A percentile compares a stretch with the other conserved stretches of the same genome.
Conservation (phyloP, 2,888 invertebrate species). For the Caenorhabditis sp. region DNA sequence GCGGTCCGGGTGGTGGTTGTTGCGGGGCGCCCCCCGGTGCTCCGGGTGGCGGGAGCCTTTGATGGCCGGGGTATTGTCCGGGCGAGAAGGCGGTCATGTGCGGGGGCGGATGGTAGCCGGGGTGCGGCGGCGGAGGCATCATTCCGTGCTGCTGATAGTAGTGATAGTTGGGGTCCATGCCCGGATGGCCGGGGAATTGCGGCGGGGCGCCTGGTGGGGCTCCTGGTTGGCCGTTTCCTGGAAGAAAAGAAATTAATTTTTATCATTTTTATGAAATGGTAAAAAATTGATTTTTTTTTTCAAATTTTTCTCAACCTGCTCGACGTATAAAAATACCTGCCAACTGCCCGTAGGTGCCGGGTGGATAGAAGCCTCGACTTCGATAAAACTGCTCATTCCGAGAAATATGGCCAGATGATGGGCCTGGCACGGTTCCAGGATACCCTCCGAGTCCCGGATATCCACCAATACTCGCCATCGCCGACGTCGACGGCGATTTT, state of each 20-base stretch:
- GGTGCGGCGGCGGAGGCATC: constrained; percentile 63
- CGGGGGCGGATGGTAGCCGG: constrained; percentile 50
- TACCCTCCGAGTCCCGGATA: too few relatives aligned
- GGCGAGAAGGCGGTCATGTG: constrained; percentile 66
- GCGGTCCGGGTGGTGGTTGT: too few relatives aligned
- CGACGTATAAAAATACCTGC: not conserved
- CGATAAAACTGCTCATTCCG: constrained; percentile 53
- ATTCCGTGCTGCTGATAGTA: constrained; percentile 64
- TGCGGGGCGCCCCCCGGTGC: too few relatives aligned
- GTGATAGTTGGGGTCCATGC: constrained; percentile 57
- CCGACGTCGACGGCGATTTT: too few relatives aligned
- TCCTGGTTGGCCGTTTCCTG: constrained; percentile 50
- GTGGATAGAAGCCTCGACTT: constrained; percentile 54
- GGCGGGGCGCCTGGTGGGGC: constrained; percentile 44
- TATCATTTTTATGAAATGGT: too few relatives aligned
- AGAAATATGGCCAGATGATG: constrained; percentile 49
- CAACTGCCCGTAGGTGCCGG: constrained; percentile 10
- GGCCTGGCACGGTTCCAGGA: not conserved
- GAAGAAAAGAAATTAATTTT: too few relatives aligned
- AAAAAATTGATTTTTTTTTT: not conserved
- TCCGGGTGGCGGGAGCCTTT: constrained; percentile 42
- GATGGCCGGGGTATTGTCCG: constrained; percentile 58
- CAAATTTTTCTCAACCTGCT: constrained; percentile 17
- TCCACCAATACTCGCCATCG: too few relatives aligned
- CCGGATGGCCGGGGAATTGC: constrained; percentile 29